Conservation (phyloP, 1,140 invertebrate species). For the Papilio polytes region DNA sequence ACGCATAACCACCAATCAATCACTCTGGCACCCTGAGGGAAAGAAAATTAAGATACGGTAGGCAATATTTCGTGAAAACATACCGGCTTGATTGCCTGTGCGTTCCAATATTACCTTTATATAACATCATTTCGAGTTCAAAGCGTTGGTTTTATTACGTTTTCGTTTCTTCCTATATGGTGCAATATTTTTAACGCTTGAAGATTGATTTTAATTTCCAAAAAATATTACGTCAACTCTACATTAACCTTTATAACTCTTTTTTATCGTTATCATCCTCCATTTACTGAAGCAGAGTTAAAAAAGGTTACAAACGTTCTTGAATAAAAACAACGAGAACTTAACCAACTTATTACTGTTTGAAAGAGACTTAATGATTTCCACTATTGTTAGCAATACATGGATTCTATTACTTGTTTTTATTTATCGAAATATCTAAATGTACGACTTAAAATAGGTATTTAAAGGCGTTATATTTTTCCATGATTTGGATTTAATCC, state of each 20-base stretch:
- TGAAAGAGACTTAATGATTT: too few species aligned
- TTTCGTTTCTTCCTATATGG: neutral
- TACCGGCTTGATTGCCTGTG: slow-evolving; percentile 1
- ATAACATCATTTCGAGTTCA: slow-evolving; percentile 14
- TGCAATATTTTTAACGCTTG: neutral
- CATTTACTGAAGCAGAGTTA: too few species aligned
- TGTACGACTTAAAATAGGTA: too few species aligned
- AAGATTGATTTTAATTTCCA: neutral
- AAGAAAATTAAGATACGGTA: slow-evolving; percentile 28
- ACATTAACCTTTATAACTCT: too few species aligned
- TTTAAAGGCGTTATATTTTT: neutral
- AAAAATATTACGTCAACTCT: too few species aligned
- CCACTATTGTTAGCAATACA: too few species aligned
- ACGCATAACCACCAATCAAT: neutral
- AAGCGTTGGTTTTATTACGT: slow-evolving; percentile 18
- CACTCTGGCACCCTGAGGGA: slow-evolving; percentile 10
- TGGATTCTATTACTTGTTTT: too few species aligned
- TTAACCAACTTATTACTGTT: too few species aligned
- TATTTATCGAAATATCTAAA: too few species aligned
- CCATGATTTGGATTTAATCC: neutral
- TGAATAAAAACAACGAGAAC: too few species aligned
- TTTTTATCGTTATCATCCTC: too few species aligned
- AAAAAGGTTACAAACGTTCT: too few species aligned
- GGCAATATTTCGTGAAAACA: slow-evolving; percentile 27
- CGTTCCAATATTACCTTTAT: slow-evolving; percentile 12